Conservation (phyloP, 2,113 vertebrate genomes). For the Ursus arctos region DNA sequence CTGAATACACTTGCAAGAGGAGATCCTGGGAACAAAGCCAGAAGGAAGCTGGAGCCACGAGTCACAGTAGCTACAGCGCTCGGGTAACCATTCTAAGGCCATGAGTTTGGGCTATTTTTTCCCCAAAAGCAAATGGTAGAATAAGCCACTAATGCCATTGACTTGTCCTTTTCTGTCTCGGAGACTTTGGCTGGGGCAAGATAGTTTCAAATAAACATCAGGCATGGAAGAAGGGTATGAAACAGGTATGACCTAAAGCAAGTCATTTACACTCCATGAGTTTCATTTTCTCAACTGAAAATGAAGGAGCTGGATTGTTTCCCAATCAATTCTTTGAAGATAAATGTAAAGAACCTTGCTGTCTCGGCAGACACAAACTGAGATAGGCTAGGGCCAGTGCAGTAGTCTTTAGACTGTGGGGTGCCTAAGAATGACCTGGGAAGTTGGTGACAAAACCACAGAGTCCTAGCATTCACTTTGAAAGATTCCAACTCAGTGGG, state of each 20-base stretch:
- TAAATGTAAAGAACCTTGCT: neutral
- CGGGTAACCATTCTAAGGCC: neutral
- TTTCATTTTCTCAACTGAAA: slow-evolving; percentile 25
- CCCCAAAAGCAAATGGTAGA: neutral
- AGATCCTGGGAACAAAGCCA: neutral
- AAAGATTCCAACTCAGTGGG: neutral
- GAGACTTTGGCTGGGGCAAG: neutral
- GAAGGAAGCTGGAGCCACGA: neutral
- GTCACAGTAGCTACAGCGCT: neutral
- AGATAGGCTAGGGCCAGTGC: neutral
- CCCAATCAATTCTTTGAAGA: neutral
- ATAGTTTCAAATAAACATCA: neutral
- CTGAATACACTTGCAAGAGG: neutral
- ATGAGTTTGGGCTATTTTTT: neutral
- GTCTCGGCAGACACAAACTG: neutral
- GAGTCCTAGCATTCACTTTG: neutral
- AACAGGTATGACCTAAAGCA: neutral
- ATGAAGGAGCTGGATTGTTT: neutral
- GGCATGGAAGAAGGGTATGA: neutral
- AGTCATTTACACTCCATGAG: neutral
- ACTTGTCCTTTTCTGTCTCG: neutral
- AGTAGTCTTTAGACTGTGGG: neutral
- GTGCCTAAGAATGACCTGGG: neutral
- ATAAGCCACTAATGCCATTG: neutral
- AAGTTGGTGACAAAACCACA: neutral